These are phyloP conservation scores for Glaucopsyche alexis DNA, from an alignment of 2,888 invertebrate species.

Conservation along the genomic window DNA sequence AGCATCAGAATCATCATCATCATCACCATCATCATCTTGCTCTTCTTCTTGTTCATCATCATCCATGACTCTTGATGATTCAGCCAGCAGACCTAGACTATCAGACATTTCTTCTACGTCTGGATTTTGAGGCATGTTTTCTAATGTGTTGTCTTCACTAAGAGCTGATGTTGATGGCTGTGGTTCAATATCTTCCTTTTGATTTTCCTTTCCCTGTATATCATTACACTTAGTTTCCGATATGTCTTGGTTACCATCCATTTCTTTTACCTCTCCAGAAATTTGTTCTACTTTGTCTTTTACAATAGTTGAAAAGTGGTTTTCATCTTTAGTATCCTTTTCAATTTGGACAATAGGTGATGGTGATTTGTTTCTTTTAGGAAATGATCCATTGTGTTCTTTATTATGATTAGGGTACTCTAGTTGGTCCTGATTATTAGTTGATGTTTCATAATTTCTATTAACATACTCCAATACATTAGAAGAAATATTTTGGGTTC, in stretches of 20 bases:
- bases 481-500: background rate
- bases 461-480: constrained; percentile 27
- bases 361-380: background rate
- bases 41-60: constrained; percentile 63
- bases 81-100: constrained; percentile 65
- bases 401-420: constrained; percentile 15
- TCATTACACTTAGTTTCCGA: constrained; percentile 9
- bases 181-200: constrained; percentile 27
- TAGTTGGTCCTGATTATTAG: background rate
- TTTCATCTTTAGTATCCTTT: background rate
- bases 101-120: constrained; percentile 50
- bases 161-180: constrained; percentile 39
- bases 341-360: background rate
- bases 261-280: background rate
- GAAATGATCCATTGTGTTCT: background rate
- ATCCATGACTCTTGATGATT: constrained; percentile 57
- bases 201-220: background rate
- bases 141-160: background rate
- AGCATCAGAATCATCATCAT: constrained; percentile 48
- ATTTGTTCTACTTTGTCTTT: background rate
- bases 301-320: background rate
- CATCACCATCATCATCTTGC: constrained; percentile 53
- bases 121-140: constrained; percentile 28
- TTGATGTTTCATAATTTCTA: constrained; percentile 14
- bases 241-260: background rate